These are phyloP conservation scores for Rhabdophis nuchalis DNA, from an alignment of 2,797 vertebrate genomes.

Conservation along the genomic window DNA sequence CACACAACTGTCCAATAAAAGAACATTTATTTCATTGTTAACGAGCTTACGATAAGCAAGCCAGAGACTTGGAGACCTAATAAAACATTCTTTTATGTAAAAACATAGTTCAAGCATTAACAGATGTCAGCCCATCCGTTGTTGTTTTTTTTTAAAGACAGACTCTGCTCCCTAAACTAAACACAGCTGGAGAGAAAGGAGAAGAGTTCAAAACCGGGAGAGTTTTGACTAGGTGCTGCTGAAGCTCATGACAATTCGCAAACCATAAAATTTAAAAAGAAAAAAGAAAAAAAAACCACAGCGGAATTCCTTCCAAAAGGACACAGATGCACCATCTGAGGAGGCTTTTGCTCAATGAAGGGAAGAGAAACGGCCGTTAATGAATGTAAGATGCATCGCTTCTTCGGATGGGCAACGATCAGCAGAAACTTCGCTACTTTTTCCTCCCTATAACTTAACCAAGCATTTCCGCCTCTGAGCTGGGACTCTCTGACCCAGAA, in stretches of 20 bases:
- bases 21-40: conserved; percentile 2
- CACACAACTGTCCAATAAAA: neutral
- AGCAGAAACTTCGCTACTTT: neutral
- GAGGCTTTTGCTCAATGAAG: neutral
- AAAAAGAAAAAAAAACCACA: neutral
- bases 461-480: neutral
- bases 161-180: conserved; percentile 26
- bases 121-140: neutral
- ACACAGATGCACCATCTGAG: neutral
- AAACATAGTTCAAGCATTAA: conserved; percentile 12
- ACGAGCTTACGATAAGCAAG: conserved; percentile 4
- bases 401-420: neutral
- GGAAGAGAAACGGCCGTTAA: neutral
- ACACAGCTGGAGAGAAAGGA: neutral
- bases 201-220: neutral
- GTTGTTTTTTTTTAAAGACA: no score
- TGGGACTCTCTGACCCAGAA: neutral
- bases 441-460: neutral
- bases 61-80: conserved; percentile 22
- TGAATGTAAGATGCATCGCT: neutral
- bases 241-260: neutral
- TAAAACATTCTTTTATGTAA: conserved; percentile 4
- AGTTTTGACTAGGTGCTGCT: neutral
- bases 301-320: neutral
- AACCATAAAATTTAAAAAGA: neutral